phyloP scores from a whole-genome alignment of 2,797 vertebrate genomes.

The Decapterus maruadsi region DNA sequence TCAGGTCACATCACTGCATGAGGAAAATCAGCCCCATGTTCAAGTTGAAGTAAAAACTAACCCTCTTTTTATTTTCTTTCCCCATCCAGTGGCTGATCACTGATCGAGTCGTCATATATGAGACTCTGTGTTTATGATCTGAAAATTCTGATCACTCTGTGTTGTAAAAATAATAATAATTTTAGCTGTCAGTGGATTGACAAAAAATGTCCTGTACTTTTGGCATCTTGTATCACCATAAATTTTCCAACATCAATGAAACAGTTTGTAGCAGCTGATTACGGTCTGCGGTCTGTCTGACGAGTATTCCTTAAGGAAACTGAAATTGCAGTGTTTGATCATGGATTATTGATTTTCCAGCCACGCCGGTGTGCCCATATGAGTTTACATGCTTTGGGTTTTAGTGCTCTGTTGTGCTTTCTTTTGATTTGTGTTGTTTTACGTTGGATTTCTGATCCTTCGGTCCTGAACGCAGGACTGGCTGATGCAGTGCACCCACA shows the following conservation, averaged over 20 bases:
- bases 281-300: constrained; percentile 25
- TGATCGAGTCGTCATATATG: constrained; percentile 16
- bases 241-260: constrained; percentile 21
- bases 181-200: constrained; percentile 30
- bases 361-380: constrained; percentile 54
- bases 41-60: constrained; percentile 23
- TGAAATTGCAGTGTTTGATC: constrained; percentile 15
- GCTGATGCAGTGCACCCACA: constrained; percentile 79
- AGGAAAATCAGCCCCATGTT: constrained; percentile 54
- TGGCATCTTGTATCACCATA: constrained; percentile 4
- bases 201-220: constrained; percentile 21
- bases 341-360: constrained; percentile 36
- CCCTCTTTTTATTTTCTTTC: neutral
- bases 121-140: constrained; percentile 24
- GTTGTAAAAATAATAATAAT: constrained; percentile 44
- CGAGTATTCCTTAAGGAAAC: constrained; percentile 13
- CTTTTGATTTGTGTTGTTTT: constrained; percentile 35
- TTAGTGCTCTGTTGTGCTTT: constrained; percentile 71
- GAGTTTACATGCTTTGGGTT: constrained; percentile 68
- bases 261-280: constrained; percentile 9
- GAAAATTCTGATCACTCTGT: constrained; percentile 12
- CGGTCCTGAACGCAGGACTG: constrained; percentile 73
- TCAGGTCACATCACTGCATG: constrained; percentile 72
- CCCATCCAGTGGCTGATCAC: constrained; percentile 23
- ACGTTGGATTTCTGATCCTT: constrained; percentile 76